Evolutionary conservation across 2,888 invertebrate genomes (phyloP), one percentile per base, ranked within the genome.

Genomic region (Ophion costatus): DNA sequence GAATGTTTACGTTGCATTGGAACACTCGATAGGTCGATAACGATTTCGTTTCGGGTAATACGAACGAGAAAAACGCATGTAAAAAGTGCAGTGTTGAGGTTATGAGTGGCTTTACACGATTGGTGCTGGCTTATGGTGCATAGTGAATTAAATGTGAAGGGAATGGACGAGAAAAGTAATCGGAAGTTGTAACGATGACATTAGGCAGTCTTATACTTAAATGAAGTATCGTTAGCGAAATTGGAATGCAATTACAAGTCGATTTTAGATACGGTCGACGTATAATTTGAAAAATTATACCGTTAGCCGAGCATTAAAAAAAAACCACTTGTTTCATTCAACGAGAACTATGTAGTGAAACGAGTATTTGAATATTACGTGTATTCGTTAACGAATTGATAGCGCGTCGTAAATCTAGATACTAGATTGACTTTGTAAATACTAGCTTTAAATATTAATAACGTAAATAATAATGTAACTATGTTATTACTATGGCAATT

Each of bases 81-180:
- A 64, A 74, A 77, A 56, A 42, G 77, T 69, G 67, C 73, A 74
- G 77, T 78, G 64, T 22, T 57, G 78, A 70, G 81, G 77, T 78
- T 81, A 71, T 81, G 84, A 81, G 69, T 74, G 73, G 75, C 74
- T 76, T 69, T 85, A 83, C 79, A 79, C 61, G 73, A 83, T 83
- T 87, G 87, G 87, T 87, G 87, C 87, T 87, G 85, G 83, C 80
- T 85, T 76, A 84, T 87, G 85, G 87, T 85, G 87, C 87, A 85
- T 85, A 80, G 76, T 56, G 78, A 83, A 61, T 70, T 77, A 77
- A 81, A 57, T 59, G 45, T 76, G 24, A 59, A 73, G 4, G n/a
- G 24, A 56, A 77, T 59, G 63, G 73, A 77, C 45, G 71, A 38
- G 61, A 71, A 20, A 51, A 66, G 59, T 38, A 74, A n/a, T 22